Conservation (phyloP, 2,797 vertebrate species). For the Cebuella pygmaea region DNA sequence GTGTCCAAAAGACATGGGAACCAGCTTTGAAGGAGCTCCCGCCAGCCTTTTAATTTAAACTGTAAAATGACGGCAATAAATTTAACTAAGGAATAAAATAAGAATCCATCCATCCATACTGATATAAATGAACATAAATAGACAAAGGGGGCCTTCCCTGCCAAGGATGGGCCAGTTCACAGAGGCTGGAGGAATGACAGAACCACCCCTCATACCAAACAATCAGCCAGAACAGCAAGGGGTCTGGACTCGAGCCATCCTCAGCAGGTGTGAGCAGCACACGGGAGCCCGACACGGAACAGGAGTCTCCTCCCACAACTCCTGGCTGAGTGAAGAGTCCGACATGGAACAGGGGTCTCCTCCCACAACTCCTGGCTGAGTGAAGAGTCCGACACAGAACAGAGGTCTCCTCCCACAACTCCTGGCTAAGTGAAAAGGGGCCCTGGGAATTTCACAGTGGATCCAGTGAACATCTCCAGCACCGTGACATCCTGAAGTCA, state of each 20-base stretch:
- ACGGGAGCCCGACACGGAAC: not conserved
- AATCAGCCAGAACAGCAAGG: not conserved
- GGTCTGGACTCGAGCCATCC: not conserved
- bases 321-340: not conserved
- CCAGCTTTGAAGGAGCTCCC: not conserved
- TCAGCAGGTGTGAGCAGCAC: not conserved
- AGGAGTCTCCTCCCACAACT: not conserved
- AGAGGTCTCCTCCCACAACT: not conserved
- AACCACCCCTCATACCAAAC: fast-evolving
- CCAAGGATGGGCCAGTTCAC: not conserved
- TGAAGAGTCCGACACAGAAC: no score
- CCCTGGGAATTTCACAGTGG: not conserved
- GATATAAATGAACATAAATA: not conserved
- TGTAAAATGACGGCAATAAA: not conserved
- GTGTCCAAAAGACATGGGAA: not conserved
- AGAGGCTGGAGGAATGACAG: not conserved
- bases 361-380: not conserved
- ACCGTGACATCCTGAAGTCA: no score
- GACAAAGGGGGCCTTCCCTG: no score
- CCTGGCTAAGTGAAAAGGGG: not conserved
- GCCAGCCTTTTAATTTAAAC: fast-evolving
- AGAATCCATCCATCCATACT: not conserved
- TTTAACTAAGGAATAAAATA: not conserved
- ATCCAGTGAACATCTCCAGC: not conserved
- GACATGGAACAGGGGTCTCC: not conserved